phyloP scores from a whole-genome alignment of 1,140 invertebrate species.

The Drosophila mauritiana region DNA sequence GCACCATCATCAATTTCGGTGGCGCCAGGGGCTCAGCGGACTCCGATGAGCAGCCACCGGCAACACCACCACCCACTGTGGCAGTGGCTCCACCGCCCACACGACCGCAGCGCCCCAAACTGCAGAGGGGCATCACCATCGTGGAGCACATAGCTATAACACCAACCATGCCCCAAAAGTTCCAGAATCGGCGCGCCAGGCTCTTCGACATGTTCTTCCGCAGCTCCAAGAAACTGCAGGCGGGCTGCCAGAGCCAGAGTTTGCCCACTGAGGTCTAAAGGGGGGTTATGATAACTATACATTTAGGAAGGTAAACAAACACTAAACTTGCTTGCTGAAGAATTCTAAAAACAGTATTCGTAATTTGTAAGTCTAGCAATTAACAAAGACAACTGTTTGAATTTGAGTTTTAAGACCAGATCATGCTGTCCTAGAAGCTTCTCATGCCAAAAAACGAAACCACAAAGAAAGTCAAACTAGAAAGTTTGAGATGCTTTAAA shows the following conservation, averaged over 20 bases:
- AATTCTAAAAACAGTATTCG: slow-evolving; percentile 82
- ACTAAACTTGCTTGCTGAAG: slow-evolving; percentile 73
- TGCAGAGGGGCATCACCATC: slow-evolving; percentile 72
- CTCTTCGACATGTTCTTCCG: slow-evolving; percentile 78
- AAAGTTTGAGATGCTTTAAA: slow-evolving; percentile 49
- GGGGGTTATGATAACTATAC: slow-evolving; percentile 11
- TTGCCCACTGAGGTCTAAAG: slow-evolving; percentile 69
- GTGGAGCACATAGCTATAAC: slow-evolving; percentile 73
- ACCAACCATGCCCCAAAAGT: slow-evolving; percentile 61
- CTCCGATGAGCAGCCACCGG: slow-evolving; percentile 59
- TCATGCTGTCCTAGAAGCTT: slow-evolving; percentile 76
- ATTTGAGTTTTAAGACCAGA: slow-evolving; percentile 40
- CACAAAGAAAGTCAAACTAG: slow-evolving; percentile 42
- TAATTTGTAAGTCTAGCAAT: slow-evolving; percentile 65
- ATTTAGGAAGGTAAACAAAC: slow-evolving; percentile 18
- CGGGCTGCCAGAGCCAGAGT: slow-evolving; percentile 59
- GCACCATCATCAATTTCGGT: slow-evolving; percentile 79
- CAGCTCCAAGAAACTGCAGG: slow-evolving; percentile 72
- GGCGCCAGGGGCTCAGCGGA: slow-evolving; percentile 45
- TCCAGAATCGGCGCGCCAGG: slow-evolving; percentile 57
- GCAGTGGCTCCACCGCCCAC: slow-evolving; percentile 1
- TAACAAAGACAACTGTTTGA: slow-evolving; percentile 52
- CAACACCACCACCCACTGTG: slow-evolving; percentile 34
- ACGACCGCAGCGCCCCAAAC: slow-evolving; percentile 52
- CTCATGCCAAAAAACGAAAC: slow-evolving; percentile 70